These are phyloP conservation scores for Mus spretus DNA, from an alignment of 2,797 vertebrate genomes.

Conservation along the genomic window DNA sequence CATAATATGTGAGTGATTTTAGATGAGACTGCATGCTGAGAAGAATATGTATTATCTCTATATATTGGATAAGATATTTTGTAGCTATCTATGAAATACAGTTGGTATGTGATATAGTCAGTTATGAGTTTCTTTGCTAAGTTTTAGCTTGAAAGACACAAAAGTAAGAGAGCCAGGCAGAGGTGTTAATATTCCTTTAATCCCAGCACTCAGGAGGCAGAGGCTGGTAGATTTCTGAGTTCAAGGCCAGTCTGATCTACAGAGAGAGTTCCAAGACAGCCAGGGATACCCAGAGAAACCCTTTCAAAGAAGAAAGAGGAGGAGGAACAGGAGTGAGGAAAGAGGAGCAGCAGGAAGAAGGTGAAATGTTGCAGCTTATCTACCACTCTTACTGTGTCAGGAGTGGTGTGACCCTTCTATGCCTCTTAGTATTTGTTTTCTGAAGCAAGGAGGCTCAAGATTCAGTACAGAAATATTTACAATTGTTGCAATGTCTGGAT, in stretches of 20 bases:
- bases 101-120: not conserved
- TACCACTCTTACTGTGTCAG: not conserved
- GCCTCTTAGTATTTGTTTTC: not conserved
- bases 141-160: not conserved
- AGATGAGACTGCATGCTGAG: not conserved
- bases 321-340: not conserved
- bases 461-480: not conserved
- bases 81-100: not conserved
- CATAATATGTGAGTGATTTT: not conserved
- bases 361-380: not conserved
- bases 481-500: not conserved
- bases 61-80: not conserved
- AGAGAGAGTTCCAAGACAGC: not conserved
- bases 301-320: not conserved
- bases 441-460: not conserved
- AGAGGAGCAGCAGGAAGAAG: not conserved
- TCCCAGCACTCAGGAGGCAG: not conserved
- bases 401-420: not conserved
- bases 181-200: not conserved
- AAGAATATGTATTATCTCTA: no score
- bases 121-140: not conserved
- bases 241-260: not conserved
- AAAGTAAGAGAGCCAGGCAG: not conserved
- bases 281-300: not conserved
- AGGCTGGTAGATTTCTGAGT: not conserved